Evolutionary conservation across 2,888 invertebrate species (phyloP).

Genomic region (Rhagophthalmus giganteus): DNA sequence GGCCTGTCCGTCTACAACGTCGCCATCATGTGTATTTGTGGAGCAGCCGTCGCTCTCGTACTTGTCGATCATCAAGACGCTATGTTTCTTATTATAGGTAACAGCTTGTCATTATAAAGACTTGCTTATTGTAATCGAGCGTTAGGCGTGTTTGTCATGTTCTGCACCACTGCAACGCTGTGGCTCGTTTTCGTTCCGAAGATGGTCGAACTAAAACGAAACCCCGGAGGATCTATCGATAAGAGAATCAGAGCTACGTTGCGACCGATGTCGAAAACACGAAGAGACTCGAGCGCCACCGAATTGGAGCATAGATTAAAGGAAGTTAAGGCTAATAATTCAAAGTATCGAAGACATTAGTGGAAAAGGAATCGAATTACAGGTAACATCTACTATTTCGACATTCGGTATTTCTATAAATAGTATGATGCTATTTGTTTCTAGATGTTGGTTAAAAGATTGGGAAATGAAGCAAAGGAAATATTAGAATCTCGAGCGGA

Average conservation of each 20-base stretch:
- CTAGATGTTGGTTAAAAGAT: slow-evolving; percentile 68
- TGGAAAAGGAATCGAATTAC: slow-evolving; percentile 81
- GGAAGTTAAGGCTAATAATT: slow-evolving; percentile 82
- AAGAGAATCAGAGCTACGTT: slow-evolving; percentile 85
- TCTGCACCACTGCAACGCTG: slow-evolving; percentile 97
- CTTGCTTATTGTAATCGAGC: too few species aligned
- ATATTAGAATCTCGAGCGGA: slow-evolving; percentile 50
- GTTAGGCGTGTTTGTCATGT: slow-evolving; percentile 90
- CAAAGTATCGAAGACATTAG: slow-evolving; percentile 76
- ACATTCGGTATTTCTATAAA: not conserved
- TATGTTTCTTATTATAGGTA: slow-evolving; percentile 89
- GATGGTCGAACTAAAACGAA: slow-evolving; percentile 86
- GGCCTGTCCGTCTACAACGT: slow-evolving; percentile 98
- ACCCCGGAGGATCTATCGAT: slow-evolving; percentile 81
- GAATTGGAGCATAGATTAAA: slow-evolving; percentile 82
- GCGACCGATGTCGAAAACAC: slow-evolving; percentile 78
- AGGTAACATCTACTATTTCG: slow-evolving; percentile 56
- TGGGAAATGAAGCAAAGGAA: slow-evolving; percentile 64
- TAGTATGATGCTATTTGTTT: slow-evolving; percentile 1
- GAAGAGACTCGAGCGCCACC: slow-evolving; percentile 79
- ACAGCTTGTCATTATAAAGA: too few species aligned
- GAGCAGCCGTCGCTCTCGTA: slow-evolving; percentile 94
- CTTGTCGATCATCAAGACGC: slow-evolving; percentile 95
- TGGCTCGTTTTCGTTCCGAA: slow-evolving; percentile 79
- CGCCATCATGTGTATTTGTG: slow-evolving; percentile 97